Evolutionary conservation across 2,888 invertebrate genomes (phyloP).

Genomic region (Nymphalis c-album): DNA sequence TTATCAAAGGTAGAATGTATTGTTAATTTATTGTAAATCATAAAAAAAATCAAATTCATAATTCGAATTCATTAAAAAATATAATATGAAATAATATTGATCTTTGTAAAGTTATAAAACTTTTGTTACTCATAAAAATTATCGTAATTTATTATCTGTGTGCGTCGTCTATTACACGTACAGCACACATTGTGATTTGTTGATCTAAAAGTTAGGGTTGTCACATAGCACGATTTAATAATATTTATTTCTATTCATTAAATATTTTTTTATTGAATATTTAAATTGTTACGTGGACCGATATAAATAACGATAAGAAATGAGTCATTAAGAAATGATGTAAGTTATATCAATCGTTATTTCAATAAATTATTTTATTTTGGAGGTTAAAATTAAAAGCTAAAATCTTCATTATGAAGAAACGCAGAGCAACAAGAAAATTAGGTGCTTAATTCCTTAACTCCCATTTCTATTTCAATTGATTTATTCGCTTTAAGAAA

Average conservation of each 20-base stretch:
- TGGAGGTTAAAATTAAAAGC: no score
- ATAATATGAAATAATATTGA: no score
- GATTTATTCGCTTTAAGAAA: no score
- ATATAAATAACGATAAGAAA: not conserved
- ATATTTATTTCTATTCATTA: not conserved
- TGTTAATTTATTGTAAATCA: no score
- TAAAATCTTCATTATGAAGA: no score
- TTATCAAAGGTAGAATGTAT: no score
- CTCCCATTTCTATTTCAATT: no score
- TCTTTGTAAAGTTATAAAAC: conserved; percentile 5
- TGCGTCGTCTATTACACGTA: conserved; percentile 23
- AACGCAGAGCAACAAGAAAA: no score
- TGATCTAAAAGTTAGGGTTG: conserved; percentile 23
- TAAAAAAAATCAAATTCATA: no score
- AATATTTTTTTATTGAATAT: no score
- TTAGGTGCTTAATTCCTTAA: no score
- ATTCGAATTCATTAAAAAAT: no score
- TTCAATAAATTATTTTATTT: not conserved
- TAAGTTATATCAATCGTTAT: not conserved
- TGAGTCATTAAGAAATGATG: not conserved
- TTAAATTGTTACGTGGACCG: not conserved
- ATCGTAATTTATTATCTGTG: conserved; percentile 60
- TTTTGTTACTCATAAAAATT: conserved; percentile 54
- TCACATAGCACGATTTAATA: not conserved
- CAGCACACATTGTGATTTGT: conserved; percentile 16